A percentile compares a stretch with the other conserved stretches of the same genome.
Conservation (phyloP, 1,140 invertebrate genomes). For the Ostrea denselamellosa region DNA sequence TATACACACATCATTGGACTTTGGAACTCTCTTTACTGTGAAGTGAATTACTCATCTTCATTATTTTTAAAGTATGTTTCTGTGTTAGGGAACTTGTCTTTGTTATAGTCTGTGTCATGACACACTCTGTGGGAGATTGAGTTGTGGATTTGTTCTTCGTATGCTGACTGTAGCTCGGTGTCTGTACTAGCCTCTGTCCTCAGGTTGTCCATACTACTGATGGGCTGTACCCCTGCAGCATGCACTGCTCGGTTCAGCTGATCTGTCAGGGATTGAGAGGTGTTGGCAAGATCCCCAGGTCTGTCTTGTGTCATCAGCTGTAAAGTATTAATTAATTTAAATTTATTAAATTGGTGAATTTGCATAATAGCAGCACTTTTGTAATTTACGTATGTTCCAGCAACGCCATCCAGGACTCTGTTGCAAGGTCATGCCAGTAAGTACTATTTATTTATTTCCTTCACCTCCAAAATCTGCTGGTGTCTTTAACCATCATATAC, state of each 20-base stretch:
- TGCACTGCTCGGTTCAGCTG: constrained; percentile 81
- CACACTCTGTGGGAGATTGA: constrained; percentile 77
- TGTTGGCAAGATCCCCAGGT: constrained; percentile 61
- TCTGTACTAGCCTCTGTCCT: constrained; percentile 78
- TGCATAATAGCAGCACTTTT: not conserved
- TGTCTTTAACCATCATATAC: too few relatives aligned
- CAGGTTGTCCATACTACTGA: constrained; percentile 79
- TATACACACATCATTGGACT: not conserved
- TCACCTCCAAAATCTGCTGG: too few relatives aligned
- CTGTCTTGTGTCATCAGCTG: constrained; percentile 76
- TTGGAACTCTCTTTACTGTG: not conserved
- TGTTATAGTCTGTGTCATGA: constrained; percentile 80
- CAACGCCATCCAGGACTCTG: too few relatives aligned
- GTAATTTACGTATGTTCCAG: not conserved
- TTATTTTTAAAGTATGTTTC: constrained; percentile 77
- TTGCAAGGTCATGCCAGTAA: too few relatives aligned
- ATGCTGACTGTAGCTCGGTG: constrained; percentile 78
- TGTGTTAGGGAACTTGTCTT: constrained; percentile 80
- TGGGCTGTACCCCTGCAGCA: constrained; percentile 78
- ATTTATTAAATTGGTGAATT: constrained; percentile 11
- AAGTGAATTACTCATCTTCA: constrained; percentile 9
- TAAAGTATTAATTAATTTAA: too few relatives aligned
- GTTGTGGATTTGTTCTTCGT: constrained; percentile 78
- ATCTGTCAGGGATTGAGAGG: constrained; percentile 64
- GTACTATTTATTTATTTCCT: too few relatives aligned